A percentile compares a stretch with the other conserved stretches of the same genome.
Conservation (phyloP, 2,113 vertebrate species). For the Grallaria varia region DNA sequence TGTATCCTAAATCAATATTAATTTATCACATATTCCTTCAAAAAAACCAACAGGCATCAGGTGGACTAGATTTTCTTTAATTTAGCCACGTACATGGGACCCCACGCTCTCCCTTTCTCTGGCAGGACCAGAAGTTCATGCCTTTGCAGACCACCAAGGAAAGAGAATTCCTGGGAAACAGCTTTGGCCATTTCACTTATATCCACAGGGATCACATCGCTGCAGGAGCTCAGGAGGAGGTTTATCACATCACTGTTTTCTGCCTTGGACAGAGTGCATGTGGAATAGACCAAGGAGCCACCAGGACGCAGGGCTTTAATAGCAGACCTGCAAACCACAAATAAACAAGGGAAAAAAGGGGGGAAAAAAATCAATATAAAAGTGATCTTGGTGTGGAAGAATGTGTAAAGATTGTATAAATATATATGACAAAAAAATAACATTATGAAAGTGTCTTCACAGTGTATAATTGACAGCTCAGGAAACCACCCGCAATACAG, state of each 20-base stretch:
- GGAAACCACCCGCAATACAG: not conserved
- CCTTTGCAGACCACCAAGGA: slow-evolving; percentile 65
- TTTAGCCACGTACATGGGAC: slow-evolving; percentile 92
- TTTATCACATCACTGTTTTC: slow-evolving; percentile 88
- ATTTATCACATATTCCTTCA: not conserved
- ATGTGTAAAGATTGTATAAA: not conserved
- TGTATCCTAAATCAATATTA: not conserved
- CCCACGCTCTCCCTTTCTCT: slow-evolving; percentile 83
- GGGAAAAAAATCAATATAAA: not conserved
- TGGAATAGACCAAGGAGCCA: slow-evolving; percentile 90
- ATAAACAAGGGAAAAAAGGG: not conserved
- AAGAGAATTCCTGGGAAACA: slow-evolving; percentile 80
- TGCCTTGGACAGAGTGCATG: slow-evolving; percentile 88
- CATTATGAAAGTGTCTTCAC: not conserved
- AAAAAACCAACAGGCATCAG: not conserved
- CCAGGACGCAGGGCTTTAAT: slow-evolving; percentile 86
- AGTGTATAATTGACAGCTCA: not conserved
- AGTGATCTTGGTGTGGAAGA: not conserved
- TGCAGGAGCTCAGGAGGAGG: slow-evolving; percentile 76
- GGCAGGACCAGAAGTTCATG: slow-evolving; percentile 88
- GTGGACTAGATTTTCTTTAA: slow-evolving; percentile 71
- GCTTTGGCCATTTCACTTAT: slow-evolving; percentile 74
- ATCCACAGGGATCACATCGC: slow-evolving; percentile 76
- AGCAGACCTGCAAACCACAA: slow-evolving; percentile 81
- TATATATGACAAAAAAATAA: not conserved